These are phyloP conservation scores for Sarcophaga peregrina DNA, from an alignment of 1,140 invertebrate genomes.

Conservation along the genomic window DNA sequence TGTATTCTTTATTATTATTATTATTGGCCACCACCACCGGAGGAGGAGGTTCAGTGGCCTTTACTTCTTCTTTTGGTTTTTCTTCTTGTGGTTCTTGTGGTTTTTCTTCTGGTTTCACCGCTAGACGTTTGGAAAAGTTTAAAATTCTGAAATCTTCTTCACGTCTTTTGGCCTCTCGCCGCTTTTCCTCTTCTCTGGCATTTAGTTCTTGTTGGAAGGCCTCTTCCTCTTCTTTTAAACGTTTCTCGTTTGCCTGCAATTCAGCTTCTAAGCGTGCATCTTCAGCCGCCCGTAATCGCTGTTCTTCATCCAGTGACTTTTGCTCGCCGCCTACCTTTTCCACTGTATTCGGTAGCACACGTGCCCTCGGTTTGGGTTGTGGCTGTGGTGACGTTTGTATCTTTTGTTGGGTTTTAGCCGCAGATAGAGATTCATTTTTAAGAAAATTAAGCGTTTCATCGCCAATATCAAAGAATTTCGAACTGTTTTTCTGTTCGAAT, in stretches of 20 bases:
- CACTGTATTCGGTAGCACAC: not conserved
- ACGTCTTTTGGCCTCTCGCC: constrained; percentile 55
- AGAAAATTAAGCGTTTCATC: constrained; percentile 45
- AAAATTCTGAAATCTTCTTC: constrained; percentile 59
- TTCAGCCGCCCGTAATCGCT: constrained; percentile 49
- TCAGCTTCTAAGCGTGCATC: constrained; percentile 56
- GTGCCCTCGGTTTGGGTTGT: constrained; percentile 48
- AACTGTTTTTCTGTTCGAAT: constrained; percentile 58
- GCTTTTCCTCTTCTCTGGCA: constrained; percentile 49
- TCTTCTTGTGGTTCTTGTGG: constrained; percentile 53
- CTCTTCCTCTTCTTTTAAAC: constrained; percentile 55
- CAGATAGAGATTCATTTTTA: constrained; percentile 9
- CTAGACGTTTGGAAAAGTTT: constrained; percentile 56
- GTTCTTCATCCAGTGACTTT: constrained; percentile 38
- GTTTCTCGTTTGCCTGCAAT: constrained; percentile 54
- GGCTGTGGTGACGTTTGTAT: constrained; percentile 6
- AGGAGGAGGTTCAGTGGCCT: constrained; percentile 69
- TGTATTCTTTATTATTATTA: constrained; percentile 26
- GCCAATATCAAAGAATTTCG: constrained; percentile 54
- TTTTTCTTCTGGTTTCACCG: constrained; percentile 56
- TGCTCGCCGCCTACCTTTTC: constrained; percentile 25
- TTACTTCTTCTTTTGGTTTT: constrained; percentile 62
- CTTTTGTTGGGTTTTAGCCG: not conserved
- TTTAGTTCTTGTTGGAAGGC: constrained; percentile 52
- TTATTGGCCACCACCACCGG: constrained; percentile 68